A percentile compares a stretch with the other conserved stretches of the same genome.
These are phyloP conservation scores for Leuctra nigra DNA, from an alignment of 2,888 invertebrate species.

Conservation along the genomic window DNA sequence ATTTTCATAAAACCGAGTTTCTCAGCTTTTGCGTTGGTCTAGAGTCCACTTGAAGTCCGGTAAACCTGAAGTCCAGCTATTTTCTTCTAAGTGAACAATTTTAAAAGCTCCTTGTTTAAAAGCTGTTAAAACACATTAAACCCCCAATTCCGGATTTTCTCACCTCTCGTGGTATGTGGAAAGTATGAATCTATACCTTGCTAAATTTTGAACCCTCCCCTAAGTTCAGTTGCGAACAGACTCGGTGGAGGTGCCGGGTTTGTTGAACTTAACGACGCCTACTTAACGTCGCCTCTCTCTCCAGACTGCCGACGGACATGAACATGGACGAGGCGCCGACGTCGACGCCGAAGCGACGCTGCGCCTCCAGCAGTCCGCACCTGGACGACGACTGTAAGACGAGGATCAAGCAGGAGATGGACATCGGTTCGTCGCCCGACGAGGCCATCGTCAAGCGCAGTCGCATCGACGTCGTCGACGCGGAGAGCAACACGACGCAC, in stretches of 20 bases:
- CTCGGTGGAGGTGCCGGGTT: constrained; percentile 42
- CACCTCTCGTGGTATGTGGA: too few relatives aligned
- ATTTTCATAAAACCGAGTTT: too few relatives aligned
- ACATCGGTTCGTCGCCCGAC: constrained; percentile 54
- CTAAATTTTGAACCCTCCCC: too few relatives aligned
- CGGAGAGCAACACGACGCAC: constrained; percentile 85
- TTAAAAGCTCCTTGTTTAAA: too few relatives aligned
- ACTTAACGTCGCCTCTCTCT: constrained; percentile 61
- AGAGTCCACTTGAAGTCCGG: too few relatives aligned
- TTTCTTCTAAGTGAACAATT: too few relatives aligned
- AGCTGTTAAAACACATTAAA: too few relatives aligned
- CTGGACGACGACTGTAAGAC: constrained; percentile 42
- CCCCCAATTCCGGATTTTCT: too few relatives aligned
- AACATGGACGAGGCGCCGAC: constrained; percentile 34
- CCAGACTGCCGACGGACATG: constrained; percentile 32
- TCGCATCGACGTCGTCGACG: constrained; percentile 76
- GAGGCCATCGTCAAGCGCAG: constrained; percentile 62
- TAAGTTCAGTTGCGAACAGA: too few relatives aligned
- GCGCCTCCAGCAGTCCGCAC: constrained; percentile 24
- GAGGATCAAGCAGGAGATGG: constrained; percentile 56
- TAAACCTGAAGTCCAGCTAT: too few relatives aligned
- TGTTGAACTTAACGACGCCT: constrained; percentile 63
- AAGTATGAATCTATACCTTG: too few relatives aligned
- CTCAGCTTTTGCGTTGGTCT: too few relatives aligned
- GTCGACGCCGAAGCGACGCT: constrained; percentile 33